Evolutionary conservation across 2,797 vertebrate species (phyloP).

Genomic region (Oreochromis mossambicus): DNA sequence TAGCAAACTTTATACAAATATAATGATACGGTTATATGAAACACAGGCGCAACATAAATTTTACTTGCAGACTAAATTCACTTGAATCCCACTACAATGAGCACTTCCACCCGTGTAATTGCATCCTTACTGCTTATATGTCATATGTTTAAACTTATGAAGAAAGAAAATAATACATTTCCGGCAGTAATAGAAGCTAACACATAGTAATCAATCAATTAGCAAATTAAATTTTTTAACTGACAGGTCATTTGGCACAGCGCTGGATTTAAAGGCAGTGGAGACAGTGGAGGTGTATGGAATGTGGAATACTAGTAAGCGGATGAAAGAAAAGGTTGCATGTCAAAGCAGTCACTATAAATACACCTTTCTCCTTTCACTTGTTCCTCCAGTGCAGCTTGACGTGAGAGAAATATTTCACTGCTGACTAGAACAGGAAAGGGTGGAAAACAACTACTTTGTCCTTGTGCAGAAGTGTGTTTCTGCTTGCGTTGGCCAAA

Average conservation of each 20-base stretch:
- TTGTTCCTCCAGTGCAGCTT: slow-evolving; percentile 38
- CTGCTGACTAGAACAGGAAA: slow-evolving; percentile 54
- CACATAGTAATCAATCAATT: neutral
- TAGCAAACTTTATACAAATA: neutral
- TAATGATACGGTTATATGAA: neutral
- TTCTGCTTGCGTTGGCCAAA: slow-evolving; percentile 69
- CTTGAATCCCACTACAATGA: neutral
- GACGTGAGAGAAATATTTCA: slow-evolving; percentile 54
- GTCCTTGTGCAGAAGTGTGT: slow-evolving; percentile 61
- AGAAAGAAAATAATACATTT: neutral
- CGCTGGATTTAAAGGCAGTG: neutral
- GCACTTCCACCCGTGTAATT: neutral
- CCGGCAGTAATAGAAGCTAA: neutral
- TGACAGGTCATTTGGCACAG: neutral
- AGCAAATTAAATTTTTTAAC: neutral
- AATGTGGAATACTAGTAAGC: neutral
- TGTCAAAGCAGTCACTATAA: slow-evolving; percentile 48
- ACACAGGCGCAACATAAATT: neutral
- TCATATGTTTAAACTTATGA: neutral
- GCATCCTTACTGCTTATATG: neutral
- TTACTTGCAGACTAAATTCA: neutral
- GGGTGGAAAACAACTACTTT: slow-evolving; percentile 56
- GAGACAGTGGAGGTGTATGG: neutral
- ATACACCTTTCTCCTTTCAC: slow-evolving; percentile 38
- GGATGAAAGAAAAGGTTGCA: slow-evolving; percentile 33